Conservation (phyloP, 2,797 vertebrate species). For the Iguana delicatissima region DNA sequence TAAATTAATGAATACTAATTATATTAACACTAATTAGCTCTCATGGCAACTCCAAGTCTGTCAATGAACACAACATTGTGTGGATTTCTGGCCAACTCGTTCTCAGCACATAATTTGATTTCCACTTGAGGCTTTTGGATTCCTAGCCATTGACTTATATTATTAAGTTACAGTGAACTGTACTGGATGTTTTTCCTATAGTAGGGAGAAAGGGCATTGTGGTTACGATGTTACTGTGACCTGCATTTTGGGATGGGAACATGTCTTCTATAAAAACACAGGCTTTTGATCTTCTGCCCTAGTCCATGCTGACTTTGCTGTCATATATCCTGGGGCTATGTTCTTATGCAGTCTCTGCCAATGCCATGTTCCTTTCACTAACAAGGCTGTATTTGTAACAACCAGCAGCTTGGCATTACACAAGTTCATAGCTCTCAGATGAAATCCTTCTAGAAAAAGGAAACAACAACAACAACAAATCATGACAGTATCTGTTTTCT, state of each 20-base stretch:
- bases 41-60: background rate
- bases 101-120: conserved; percentile 31
- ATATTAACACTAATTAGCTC: background rate
- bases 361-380: conserved; percentile 4
- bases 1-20: conserved; percentile 22
- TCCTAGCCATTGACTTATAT: conserved; percentile 34
- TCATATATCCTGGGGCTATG: conserved; percentile 26
- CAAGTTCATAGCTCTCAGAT: background rate
- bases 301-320: conserved; percentile 26
- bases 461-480: too few species aligned
- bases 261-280: conserved; percentile 41
- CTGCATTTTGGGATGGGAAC: conserved; percentile 44
- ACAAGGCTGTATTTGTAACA: conserved; percentile 20
- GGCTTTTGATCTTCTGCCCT: conserved; percentile 43
- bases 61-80: conserved; percentile 13
- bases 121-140: conserved; percentile 44
- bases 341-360: conserved; percentile 23
- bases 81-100: conserved; percentile 20
- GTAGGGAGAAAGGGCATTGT: conserved; percentile 36
- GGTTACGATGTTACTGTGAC: conserved; percentile 44
- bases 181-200: conserved; percentile 39
- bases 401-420: background rate
- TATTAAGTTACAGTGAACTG: conserved; percentile 46
- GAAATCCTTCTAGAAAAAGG: background rate
- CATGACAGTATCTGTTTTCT: background rate